phyloP scores from a whole-genome alignment of 2,113 vertebrate species.

The Pitta sordida region DNA sequence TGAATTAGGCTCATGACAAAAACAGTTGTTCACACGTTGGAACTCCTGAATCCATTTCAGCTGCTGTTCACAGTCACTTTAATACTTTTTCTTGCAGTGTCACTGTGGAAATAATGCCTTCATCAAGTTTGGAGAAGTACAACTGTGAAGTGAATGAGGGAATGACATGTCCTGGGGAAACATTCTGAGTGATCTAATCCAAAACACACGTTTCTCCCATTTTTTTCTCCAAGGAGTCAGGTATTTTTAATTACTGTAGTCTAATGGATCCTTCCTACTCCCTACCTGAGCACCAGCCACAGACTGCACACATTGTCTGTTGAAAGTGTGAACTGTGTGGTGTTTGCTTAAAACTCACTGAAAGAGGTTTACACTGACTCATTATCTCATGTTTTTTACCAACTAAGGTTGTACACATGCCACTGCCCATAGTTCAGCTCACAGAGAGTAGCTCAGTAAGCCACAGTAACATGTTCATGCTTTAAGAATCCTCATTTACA shows the following conservation, averaged over 20 bases:
- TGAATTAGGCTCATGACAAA: background rate
- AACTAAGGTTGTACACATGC: background rate
- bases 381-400: background rate
- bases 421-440: background rate
- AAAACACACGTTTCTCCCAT: background rate
- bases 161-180: background rate
- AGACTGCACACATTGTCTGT: rapidly evolving
- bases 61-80: background rate
- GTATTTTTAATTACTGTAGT: background rate
- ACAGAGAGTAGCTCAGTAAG: background rate
- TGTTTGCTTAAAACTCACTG: background rate
- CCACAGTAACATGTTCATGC: background rate
- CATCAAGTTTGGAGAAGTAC: background rate
- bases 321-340: background rate
- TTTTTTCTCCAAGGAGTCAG: background rate
- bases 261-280: background rate
- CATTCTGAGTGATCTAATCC: background rate
- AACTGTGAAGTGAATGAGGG: background rate
- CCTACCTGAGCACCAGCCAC: background rate
- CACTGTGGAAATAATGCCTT: background rate
- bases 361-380: background rate
- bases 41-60: background rate
- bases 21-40: background rate
- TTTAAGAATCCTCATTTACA: background rate
- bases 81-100: background rate